Evolutionary conservation across 2,113 vertebrate species (phyloP).

Genomic region (Nymphicus hollandicus): DNA sequence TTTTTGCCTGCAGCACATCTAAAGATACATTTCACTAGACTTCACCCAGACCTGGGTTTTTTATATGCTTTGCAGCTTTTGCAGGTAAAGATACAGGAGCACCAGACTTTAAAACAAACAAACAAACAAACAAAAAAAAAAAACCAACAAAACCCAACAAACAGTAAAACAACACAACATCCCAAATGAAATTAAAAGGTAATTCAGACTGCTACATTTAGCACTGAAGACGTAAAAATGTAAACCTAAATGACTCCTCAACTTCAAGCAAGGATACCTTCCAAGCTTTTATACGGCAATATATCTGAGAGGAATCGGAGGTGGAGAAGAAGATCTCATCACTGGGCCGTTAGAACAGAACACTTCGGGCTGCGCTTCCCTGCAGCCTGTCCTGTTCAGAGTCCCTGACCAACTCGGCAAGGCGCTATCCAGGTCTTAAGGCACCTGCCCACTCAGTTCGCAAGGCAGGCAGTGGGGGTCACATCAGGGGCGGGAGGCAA

Average conservation of each 20-base stretch:
- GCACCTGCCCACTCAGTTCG: fast-evolving
- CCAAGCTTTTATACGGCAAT: too few species aligned
- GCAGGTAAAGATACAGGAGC: not conserved
- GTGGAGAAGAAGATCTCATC: fast-evolving
- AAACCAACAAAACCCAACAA: too few species aligned
- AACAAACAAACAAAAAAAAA: too few species aligned
- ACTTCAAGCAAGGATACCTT: too few species aligned
- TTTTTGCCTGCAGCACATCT: not conserved
- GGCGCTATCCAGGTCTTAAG: fast-evolving
- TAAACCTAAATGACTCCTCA: not conserved
- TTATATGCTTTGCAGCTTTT: not conserved
- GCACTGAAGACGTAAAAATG: not conserved
- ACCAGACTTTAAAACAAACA: not conserved
- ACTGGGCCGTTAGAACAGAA: fast-evolving
- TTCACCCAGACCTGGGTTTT: not conserved
- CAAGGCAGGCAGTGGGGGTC: not conserved
- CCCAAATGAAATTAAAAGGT: not conserved
- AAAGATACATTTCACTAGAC: not conserved
- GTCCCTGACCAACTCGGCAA: not conserved
- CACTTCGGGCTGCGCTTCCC: not conserved
- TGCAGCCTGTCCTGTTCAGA: not conserved
- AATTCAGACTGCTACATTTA: not conserved
- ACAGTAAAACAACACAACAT: not conserved
- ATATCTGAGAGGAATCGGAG: too few species aligned
- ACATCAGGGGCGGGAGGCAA: not conserved